Conservation (phyloP, 2,888 invertebrate species). For the Melanchra persicariae region DNA sequence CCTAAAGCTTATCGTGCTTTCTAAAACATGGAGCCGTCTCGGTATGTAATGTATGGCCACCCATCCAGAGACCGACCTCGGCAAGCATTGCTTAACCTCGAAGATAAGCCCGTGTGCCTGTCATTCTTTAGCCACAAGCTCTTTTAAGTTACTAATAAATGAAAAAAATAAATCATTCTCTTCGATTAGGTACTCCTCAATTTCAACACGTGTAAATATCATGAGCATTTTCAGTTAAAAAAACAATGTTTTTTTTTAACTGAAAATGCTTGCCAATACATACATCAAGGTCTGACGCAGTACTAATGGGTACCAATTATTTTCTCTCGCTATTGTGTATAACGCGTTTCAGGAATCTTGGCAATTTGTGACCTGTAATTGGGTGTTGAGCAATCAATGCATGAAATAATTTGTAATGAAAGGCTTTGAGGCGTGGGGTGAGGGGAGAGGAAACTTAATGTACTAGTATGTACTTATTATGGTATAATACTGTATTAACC, state of each 20-base stretch:
- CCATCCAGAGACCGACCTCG: neutral
- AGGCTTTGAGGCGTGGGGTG: slow-evolving; percentile 37
- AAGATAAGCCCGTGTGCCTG: neutral
- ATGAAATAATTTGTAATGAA: slow-evolving; percentile 76
- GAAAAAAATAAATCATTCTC: neutral
- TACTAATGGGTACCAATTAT: slow-evolving; percentile 64
- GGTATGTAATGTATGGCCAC: too few species aligned
- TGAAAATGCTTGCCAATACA: too few species aligned
- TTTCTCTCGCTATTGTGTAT: slow-evolving; percentile 61
- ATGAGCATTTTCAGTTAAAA: slow-evolving; percentile 18
- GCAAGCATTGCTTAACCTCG: neutral
- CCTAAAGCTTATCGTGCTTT: too few species aligned
- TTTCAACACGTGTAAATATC: neutral
- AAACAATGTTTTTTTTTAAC: too few species aligned
- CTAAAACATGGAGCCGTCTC: too few species aligned
- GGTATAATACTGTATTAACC: too few species aligned
- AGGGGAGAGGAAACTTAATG: neutral
- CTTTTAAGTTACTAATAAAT: neutral
- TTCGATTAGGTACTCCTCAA: neutral
- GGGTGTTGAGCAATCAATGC: slow-evolving; percentile 80
- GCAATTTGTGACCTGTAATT: slow-evolving; percentile 78
- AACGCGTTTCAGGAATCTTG: slow-evolving; percentile 70
- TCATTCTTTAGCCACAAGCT: neutral
- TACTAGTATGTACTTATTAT: too few species aligned
- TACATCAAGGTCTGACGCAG: neutral